phyloP scores from a whole-genome alignment of 1,140 invertebrate species.

The Semibalanus balanoides region DNA sequence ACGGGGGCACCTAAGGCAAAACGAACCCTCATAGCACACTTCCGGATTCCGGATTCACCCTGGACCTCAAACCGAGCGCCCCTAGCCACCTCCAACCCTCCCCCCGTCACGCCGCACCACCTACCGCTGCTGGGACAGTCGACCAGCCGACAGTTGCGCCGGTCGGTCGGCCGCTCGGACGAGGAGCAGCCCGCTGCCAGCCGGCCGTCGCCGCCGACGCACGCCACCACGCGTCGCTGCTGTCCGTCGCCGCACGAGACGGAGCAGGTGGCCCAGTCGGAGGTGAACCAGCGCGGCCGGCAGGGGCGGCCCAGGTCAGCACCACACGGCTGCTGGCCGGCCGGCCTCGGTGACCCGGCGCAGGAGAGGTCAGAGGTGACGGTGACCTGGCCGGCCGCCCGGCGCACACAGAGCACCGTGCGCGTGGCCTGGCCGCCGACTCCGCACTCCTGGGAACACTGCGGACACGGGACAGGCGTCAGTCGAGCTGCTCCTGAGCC shows the following conservation, averaged over 20 bases:
- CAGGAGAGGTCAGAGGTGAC: slow-evolving; percentile 13
- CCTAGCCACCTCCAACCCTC: neutral
- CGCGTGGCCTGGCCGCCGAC: neutral
- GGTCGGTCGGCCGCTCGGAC: neutral
- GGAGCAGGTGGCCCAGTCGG: slow-evolving; percentile 45
- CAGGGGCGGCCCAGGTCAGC: slow-evolving; percentile 49
- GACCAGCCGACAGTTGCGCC: neutral
- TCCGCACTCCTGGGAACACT: neutral
- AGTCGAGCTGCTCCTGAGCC: too few species aligned
- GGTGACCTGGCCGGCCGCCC: neutral
- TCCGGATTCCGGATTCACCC: too few species aligned
- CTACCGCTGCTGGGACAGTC: neutral
- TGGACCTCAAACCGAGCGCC: too few species aligned
- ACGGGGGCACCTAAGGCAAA: too few species aligned
- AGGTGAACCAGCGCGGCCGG: slow-evolving; percentile 42
- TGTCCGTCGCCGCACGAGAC: slow-evolving; percentile 49
- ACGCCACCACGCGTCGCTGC: slow-evolving; percentile 38
- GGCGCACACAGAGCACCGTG: neutral
- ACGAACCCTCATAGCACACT: too few species aligned
- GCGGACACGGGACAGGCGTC: neutral
- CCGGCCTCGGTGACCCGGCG: slow-evolving; percentile 9
- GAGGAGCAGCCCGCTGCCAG: neutral
- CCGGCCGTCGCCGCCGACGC: slow-evolving; percentile 16
- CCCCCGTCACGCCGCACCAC: neutral
- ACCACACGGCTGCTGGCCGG: slow-evolving; percentile 39